Evolutionary conservation across 2,113 vertebrate species (phyloP).

Genomic region (Phycodurus eques): DNA sequence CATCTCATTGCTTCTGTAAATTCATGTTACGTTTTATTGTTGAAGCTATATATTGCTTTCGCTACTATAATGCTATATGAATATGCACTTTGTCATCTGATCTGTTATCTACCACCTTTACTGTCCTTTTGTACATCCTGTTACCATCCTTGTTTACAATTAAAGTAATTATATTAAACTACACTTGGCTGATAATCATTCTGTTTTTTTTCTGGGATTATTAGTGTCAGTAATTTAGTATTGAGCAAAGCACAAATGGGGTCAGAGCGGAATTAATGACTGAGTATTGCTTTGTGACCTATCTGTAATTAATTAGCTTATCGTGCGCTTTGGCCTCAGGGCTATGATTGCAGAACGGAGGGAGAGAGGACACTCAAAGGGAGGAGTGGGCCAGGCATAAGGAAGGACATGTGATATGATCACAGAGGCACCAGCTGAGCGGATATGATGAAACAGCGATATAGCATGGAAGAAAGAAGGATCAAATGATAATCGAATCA

Average conservation of each 20-base stretch:
- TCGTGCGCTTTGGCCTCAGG: conserved; percentile 43
- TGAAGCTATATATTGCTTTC: not conserved
- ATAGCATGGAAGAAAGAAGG: not conserved
- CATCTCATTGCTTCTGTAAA: not conserved
- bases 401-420: conserved; percentile 13
- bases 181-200: conserved; percentile 1
- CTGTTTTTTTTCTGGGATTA: conserved; percentile 17
- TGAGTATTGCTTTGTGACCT: conserved; percentile 39
- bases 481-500: not conserved
- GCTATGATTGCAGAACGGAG: conserved; percentile 37
- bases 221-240: conserved; percentile 28
- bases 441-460: conserved; percentile 2
- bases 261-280: conserved; percentile 42
- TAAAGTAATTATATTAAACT: conserved; percentile 4
- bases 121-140: not conserved
- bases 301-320: conserved; percentile 57
- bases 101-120: not conserved
- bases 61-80: not conserved
- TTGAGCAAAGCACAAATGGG: conserved; percentile 26
- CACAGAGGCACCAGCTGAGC: not conserved
- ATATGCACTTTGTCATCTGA: not conserved
- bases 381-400: not conserved
- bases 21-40: not conserved
- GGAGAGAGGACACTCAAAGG: not conserved
- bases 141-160: not conserved